Base-by-base conservation (phyloP, 30 jellyfish, hydroid and myxozoan species). In the Sanderia malayensis region DNA sequence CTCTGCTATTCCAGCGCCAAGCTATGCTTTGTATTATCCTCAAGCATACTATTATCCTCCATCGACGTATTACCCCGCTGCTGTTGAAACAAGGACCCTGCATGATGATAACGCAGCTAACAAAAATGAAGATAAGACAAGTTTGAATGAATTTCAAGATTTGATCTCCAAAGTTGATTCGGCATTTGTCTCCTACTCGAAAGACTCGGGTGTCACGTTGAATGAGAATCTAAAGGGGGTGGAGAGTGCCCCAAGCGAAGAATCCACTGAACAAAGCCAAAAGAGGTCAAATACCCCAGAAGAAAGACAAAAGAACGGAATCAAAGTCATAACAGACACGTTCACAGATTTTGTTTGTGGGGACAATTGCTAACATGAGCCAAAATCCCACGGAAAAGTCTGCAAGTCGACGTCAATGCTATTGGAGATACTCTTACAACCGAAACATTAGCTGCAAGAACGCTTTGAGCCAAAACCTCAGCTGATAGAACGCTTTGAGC, bases 301-400 rank as follows among this genome's bases (percentile, higher is more conserved):
- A 25, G 55, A 46, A 34, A 17, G 21, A 31, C 75, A 67, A 53
- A 64, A 75, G 30, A 63, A 25, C 17, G 87, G 67, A 25, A 22
- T 75, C 71, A 62, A 75, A 17, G 55, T 15, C 23, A 75, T 75
- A 22, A 61, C 87, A 18, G 45, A 75, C 1, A 60, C 87, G 15
- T 75, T 75, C 45, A 75, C 87, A 0, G 79, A 75, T 46, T 75
- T 75, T 24, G 41, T 75, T 23, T 75, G 87, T 23, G 87, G 87
- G 18, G 72, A 75, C 27, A 25, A 28, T 31, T 75, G 87, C 27
- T 75, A 59, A 15, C 11, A 41, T 8, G 15, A 6, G 55, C 8
- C 55, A 41, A 41, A 41, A 8, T 41, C 11, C 8, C 15, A 8
- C 15, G 8, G 55, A 41, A 15, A 41, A 41, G 55, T 8, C 55